phyloP scores from a whole-genome alignment of 2,113 vertebrate genomes.

The Odocoileus hemionus region DNA sequence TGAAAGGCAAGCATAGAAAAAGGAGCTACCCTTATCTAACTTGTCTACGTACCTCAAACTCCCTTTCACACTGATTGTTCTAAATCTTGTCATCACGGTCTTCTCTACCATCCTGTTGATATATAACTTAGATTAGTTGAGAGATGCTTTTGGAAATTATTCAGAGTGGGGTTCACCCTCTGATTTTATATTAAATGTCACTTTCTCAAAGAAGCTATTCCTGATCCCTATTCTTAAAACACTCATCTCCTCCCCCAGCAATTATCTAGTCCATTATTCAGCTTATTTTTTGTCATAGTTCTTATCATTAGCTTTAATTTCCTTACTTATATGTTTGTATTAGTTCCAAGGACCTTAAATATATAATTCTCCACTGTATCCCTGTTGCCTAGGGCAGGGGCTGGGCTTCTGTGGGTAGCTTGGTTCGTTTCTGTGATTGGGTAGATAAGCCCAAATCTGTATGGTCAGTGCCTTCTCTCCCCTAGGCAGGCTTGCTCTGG shows the following conservation, averaged over 20 bases:
- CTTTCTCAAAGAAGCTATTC: conserved; percentile 1
- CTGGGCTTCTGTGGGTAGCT: neutral
- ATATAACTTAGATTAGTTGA: neutral
- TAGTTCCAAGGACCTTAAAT: neutral
- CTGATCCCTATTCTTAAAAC: neutral
- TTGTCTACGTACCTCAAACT: neutral
- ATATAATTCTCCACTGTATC: neutral
- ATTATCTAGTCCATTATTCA: neutral
- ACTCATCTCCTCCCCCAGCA: neutral
- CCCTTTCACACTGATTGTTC: neutral
- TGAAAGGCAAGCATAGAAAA: neutral
- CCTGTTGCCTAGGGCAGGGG: neutral
- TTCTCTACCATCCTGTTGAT: neutral
- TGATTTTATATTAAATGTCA: neutral
- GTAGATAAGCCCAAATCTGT: neutral
- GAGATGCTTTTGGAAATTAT: neutral
- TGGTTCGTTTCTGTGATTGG: neutral
- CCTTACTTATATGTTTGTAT: neutral
- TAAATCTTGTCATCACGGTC: neutral
- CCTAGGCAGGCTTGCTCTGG: neutral
- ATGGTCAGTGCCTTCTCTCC: neutral
- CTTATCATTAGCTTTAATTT: neutral
- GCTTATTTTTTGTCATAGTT: neutral
- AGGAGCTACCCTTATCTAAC: neutral
- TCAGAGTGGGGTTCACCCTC: neutral